Evolutionary conservation across 1,140 invertebrate species (phyloP).

Genomic region (Steinernema feltiae): DNA sequence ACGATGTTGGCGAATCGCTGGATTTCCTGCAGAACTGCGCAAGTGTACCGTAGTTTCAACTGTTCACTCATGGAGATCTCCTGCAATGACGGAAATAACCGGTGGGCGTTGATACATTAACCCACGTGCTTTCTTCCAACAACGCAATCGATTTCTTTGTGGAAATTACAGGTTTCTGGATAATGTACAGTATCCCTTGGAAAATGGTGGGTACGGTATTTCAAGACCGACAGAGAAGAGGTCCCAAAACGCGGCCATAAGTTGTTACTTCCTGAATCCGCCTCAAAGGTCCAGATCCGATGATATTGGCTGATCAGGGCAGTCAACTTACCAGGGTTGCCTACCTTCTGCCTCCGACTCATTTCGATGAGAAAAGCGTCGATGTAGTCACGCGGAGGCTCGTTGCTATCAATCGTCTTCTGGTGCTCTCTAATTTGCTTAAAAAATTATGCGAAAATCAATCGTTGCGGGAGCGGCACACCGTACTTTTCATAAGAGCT

Average conservation of each 20-base stretch:
- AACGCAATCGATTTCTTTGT: conserved; percentile 37
- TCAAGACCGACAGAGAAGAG: neutral
- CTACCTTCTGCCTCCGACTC: neutral
- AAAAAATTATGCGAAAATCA: neutral
- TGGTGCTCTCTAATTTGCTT: neutral
- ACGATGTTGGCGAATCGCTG: conserved; percentile 25
- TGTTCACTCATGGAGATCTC: conserved; percentile 22
- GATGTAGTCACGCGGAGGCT: neutral
- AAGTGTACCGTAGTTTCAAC: conserved; percentile 18
- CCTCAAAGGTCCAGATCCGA: neutral
- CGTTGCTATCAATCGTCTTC: neutral
- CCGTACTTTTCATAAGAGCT: neutral
- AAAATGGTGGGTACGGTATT: neutral
- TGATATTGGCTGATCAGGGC: too few species aligned
- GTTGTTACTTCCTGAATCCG: neutral
- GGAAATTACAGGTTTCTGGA: neutral
- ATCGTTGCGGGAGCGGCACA: neutral
- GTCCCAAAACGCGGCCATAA: neutral
- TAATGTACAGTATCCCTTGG: neutral
- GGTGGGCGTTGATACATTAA: neutral
- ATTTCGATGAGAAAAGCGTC: neutral
- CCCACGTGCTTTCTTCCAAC: conserved; percentile 21
- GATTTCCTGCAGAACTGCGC: conserved; percentile 28
- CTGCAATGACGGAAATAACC: neutral
- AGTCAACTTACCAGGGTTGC: too few species aligned